Conservation (phyloP, 2,888 invertebrate species). For the Amiota mariae region DNA sequence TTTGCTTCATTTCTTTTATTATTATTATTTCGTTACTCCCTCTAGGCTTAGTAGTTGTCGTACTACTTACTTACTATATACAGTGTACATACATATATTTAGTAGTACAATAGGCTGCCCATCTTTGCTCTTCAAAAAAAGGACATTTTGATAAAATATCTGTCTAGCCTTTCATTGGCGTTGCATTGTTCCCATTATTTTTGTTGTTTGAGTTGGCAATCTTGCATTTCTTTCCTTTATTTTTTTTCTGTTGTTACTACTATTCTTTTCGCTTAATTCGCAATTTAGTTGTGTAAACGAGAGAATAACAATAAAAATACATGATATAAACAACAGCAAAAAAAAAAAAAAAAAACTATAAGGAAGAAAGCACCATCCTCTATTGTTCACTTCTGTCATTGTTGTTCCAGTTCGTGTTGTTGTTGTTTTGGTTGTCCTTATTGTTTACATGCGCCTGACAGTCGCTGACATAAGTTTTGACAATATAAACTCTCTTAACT, state of each 20-base stretch:
- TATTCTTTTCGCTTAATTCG: constrained; percentile 3
- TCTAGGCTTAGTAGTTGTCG: not conserved
- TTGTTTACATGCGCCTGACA: constrained; percentile 19
- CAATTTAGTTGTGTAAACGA: constrained; percentile 9
- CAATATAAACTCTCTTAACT: constrained; percentile 1
- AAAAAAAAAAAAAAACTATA: constrained; percentile 40
- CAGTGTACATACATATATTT: no score
- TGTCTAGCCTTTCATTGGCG: not conserved
- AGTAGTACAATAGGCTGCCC: no score
- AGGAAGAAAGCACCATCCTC: no score
- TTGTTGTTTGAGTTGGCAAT: not conserved
- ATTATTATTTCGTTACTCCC: not conserved
- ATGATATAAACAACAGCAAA: constrained; percentile 18
- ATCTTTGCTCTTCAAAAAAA: not conserved
- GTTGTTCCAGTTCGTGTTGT: constrained; percentile 21
- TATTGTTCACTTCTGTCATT: constrained; percentile 42
- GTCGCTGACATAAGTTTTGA: constrained; percentile 18
- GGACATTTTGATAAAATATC: not conserved
- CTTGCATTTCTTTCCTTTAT: not conserved
- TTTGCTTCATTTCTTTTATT: not conserved
- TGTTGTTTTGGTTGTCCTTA: not conserved
- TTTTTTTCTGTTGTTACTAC: not conserved
- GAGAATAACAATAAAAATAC: not conserved
- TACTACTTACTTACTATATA: not conserved
- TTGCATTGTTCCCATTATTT: not conserved